phyloP scores from a whole-genome alignment of 53 echinoderm and acorn worm species.

The Temnopleurus reevesii region DNA sequence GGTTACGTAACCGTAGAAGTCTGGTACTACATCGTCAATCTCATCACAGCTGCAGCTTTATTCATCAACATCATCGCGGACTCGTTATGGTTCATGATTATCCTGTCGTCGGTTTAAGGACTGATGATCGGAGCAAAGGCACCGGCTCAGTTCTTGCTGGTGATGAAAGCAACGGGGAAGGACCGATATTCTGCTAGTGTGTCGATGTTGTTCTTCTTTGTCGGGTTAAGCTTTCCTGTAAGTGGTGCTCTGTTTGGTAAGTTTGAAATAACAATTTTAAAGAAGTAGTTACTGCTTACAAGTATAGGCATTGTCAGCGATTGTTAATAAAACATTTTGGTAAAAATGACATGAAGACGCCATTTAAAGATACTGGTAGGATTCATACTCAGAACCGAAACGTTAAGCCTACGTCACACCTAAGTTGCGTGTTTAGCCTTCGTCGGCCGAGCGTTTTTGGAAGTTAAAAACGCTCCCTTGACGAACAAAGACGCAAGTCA shows the following conservation, averaged over 20 bases:
- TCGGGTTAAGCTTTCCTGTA: background rate
- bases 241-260: slow-evolving; percentile 14
- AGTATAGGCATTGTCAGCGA: no score
- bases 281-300: no score
- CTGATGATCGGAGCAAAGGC: background rate
- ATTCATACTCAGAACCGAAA: no score
- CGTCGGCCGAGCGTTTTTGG: no score
- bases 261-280: background rate
- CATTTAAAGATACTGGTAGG: no score
- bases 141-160: background rate
- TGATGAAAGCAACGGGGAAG: background rate
- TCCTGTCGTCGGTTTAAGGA: background rate
- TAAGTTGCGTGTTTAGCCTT: no score
- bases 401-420: no score
- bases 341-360: no score
- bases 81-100: background rate
- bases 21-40: background rate
- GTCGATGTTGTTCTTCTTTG: background rate
- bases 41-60: slow-evolving; percentile 20
- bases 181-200: background rate
- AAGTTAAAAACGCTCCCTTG: no score
- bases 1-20: background rate
- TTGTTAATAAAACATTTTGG: no score
- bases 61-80: background rate
- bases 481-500: no score